phyloP scores from a whole-genome alignment of 2,888 invertebrate genomes.

The Caenorhabditis uteleia region DNA sequence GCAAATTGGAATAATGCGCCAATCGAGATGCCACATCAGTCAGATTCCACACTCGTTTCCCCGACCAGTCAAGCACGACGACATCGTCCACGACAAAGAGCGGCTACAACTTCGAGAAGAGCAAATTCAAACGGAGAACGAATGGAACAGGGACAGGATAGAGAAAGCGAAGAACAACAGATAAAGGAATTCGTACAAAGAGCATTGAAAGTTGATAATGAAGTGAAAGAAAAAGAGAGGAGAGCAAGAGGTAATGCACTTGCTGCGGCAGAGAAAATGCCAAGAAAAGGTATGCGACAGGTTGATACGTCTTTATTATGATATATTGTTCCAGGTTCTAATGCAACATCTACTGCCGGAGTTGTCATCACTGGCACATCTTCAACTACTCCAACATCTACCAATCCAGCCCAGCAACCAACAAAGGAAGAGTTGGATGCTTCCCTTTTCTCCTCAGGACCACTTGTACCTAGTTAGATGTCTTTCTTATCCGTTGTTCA shows the following conservation, averaged over 20 bases:
- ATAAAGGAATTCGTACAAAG: constrained; percentile 53
- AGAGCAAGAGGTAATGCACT: constrained; percentile 32
- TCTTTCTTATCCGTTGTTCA: no score
- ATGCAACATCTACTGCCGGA: not conserved
- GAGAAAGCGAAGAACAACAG: constrained; percentile 47
- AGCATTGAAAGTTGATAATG: constrained; percentile 48
- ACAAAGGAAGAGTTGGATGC: not conserved
- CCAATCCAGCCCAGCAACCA: not conserved
- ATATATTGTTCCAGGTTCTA: not conserved
- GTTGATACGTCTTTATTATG: not conserved
- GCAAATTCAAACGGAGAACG: constrained; percentile 29
- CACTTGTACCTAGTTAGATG: not conserved
- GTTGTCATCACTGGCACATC: not conserved
- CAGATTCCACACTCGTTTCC: not conserved
- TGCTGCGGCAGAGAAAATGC: constrained; percentile 10
- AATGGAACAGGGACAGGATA: constrained; percentile 43
- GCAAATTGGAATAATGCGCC: not conserved
- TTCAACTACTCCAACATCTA: not conserved
- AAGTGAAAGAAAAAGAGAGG: constrained; percentile 52
- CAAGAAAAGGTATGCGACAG: constrained; percentile 5
- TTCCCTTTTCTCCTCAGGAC: not conserved
- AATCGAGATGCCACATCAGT: not conserved
- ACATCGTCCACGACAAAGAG: constrained; percentile 8
- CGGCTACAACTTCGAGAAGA: constrained; percentile 20
- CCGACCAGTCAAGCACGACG: not conserved